These are phyloP conservation scores for Protobothrops flavoviridis DNA, from an alignment of 2,113 vertebrate genomes.

Conservation along the genomic window DNA sequence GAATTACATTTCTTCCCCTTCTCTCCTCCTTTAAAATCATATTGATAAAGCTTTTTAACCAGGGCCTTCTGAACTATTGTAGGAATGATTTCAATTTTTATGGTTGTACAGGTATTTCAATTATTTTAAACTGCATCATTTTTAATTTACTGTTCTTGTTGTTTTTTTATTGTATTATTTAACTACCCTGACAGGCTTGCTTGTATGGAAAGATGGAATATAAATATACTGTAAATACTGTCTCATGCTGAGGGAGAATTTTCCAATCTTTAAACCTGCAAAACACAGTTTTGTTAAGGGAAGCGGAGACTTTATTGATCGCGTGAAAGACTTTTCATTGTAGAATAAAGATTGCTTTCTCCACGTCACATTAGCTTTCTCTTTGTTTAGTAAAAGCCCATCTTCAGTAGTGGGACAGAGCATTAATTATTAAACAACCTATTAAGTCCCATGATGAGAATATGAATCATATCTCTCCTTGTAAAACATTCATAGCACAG, in stretches of 20 bases:
- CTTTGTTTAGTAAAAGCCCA: conserved; percentile 63
- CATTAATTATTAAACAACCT: conserved; percentile 70
- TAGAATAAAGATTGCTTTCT: conserved; percentile 43
- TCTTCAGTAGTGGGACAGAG: conserved; percentile 28
- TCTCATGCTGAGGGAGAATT: conserved; percentile 33
- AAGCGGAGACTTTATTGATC: conserved; percentile 31
- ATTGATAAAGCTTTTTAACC: neutral
- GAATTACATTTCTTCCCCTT: neutral
- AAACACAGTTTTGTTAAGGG: conserved; percentile 19
- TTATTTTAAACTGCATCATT: neutral
- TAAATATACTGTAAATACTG: conserved; percentile 6
- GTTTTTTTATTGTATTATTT: neutral
- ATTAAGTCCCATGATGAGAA: conserved; percentile 48
- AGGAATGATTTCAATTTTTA: neutral
- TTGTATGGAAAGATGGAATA: neutral
- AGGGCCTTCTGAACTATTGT: neutral
- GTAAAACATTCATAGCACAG: conserved; percentile 64
- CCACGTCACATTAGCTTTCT: conserved; percentile 29
- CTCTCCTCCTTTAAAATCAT: neutral
- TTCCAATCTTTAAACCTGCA: conserved; percentile 2
- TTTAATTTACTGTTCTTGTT: neutral
- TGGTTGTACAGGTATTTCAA: neutral
- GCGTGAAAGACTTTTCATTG: conserved; percentile 19
- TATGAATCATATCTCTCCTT: conserved; percentile 60
- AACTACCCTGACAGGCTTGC: neutral